Conservation (phyloP, 2,888 invertebrate genomes). For the Trichogramma evanescens region DNA sequence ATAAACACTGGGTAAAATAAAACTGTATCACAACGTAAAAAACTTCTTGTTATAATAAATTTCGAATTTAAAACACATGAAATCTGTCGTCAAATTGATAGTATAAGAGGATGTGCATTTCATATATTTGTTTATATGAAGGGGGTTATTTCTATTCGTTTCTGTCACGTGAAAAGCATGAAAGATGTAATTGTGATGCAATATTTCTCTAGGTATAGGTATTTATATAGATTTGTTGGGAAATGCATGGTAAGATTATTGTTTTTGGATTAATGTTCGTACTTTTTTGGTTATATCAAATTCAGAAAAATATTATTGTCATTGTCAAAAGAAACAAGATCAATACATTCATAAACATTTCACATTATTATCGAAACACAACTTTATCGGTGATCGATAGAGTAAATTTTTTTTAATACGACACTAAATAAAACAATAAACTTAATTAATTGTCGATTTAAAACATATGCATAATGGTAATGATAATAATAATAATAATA, state of each 20-base stretch:
- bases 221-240: slow-evolving; percentile 9
- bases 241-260: slow-evolving; percentile 16
- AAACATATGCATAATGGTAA: not conserved
- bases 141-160: slow-evolving; percentile 1
- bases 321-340: slow-evolving; percentile 1
- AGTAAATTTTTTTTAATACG: too few species aligned
- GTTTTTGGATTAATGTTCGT: slow-evolving; percentile 1
- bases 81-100: too few species aligned
- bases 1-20: too few species aligned
- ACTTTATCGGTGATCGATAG: slow-evolving; percentile 1
- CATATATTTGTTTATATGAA: slow-evolving; percentile 2
- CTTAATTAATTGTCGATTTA: not conserved
- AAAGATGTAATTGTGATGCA: slow-evolving; percentile 1
- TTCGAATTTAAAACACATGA: too few species aligned
- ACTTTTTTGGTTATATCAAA: slow-evolving; percentile 11
- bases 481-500: not conserved
- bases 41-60: too few species aligned
- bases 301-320: slow-evolving; percentile 23
- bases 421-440: too few species aligned
- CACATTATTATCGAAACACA: slow-evolving; percentile 3
- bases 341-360: too few species aligned
- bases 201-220: not conserved
- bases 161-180: not conserved
- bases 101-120: not conserved
- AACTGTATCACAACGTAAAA: too few species aligned